Evolutionary conservation across 2,888 invertebrate species (phyloP).

Genomic region (Tipula unca): DNA sequence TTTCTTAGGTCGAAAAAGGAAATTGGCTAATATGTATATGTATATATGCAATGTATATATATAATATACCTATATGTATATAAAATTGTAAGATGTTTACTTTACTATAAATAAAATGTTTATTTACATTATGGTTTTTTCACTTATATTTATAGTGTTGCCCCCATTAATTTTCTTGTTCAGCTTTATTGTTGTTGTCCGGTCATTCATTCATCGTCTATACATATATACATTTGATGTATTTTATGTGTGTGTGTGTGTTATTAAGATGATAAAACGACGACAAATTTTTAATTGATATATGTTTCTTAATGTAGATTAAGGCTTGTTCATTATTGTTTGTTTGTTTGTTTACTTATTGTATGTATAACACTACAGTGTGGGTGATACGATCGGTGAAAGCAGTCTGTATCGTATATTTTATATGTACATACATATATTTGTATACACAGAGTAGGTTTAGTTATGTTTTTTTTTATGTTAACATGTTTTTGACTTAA

Average conservation of each 20-base stretch:
- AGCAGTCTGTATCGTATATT: not conserved
- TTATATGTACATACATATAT: too few species aligned
- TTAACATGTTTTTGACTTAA: not conserved
- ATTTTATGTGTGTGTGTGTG: not conserved
- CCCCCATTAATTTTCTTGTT: not conserved
- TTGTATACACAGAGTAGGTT: not conserved
- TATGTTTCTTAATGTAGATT: not conserved
- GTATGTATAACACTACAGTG: not conserved
- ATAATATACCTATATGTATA: too few species aligned
- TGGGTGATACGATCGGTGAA: not conserved
- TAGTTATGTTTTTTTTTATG: not conserved
- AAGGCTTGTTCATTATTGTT: not conserved
- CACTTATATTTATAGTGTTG: not conserved
- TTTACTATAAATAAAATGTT: not conserved
- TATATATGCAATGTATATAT: too few species aligned
- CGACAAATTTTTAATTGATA: not conserved
- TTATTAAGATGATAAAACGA: not conserved
- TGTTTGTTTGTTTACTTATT: not conserved
- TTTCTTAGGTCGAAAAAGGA: not conserved
- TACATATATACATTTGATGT: not conserved
- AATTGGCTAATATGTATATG: not conserved
- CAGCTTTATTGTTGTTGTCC: not conserved
- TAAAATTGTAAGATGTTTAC: not conserved
- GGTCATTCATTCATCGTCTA: not conserved
- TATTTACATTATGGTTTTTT: not conserved